phyloP scores from a whole-genome alignment of 2,888 invertebrate genomes.

The Byasa hedistus region DNA sequence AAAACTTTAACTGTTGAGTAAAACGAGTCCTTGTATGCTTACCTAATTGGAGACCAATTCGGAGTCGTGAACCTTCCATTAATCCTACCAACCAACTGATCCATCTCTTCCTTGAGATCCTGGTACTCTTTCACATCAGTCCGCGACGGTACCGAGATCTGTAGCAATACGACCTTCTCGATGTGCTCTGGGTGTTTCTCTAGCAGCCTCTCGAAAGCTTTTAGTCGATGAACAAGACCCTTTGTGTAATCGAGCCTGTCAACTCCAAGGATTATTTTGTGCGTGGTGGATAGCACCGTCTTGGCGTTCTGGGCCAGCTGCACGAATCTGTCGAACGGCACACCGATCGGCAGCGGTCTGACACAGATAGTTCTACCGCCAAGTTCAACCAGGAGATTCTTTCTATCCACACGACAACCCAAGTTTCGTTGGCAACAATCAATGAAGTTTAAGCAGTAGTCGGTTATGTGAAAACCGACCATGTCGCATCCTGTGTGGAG shows the following conservation, averaged over 20 bases:
- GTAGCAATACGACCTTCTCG: slow-evolving; percentile 89
- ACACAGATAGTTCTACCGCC: slow-evolving; percentile 92
- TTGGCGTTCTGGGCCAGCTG: slow-evolving; percentile 86
- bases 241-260: slow-evolving; percentile 95
- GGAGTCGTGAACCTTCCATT: slow-evolving; percentile 94
- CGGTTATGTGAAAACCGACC: slow-evolving; percentile 95
- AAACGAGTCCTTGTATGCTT: slow-evolving; percentile 30
- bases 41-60: slow-evolving; percentile 94
- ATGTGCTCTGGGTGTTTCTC: slow-evolving; percentile 92
- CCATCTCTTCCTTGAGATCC: slow-evolving; percentile 93
- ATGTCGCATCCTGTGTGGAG: slow-evolving; percentile 87
- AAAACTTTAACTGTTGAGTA: neutral
- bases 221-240: slow-evolving; percentile 89
- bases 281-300: slow-evolving; percentile 84
- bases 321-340: slow-evolving; percentile 92
- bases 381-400: slow-evolving; percentile 91
- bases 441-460: slow-evolving; percentile 94
- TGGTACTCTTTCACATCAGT: slow-evolving; percentile 95
- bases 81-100: slow-evolving; percentile 92
- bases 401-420: slow-evolving; percentile 93
- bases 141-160: slow-evolving; percentile 93
- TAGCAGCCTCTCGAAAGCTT: slow-evolving; percentile 89
- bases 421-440: slow-evolving; percentile 93
- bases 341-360: slow-evolving; percentile 92
- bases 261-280: slow-evolving; percentile 91